Evolutionary conservation across 2,797 vertebrate genomes (phyloP).

Genomic region (Danio tinwini): DNA sequence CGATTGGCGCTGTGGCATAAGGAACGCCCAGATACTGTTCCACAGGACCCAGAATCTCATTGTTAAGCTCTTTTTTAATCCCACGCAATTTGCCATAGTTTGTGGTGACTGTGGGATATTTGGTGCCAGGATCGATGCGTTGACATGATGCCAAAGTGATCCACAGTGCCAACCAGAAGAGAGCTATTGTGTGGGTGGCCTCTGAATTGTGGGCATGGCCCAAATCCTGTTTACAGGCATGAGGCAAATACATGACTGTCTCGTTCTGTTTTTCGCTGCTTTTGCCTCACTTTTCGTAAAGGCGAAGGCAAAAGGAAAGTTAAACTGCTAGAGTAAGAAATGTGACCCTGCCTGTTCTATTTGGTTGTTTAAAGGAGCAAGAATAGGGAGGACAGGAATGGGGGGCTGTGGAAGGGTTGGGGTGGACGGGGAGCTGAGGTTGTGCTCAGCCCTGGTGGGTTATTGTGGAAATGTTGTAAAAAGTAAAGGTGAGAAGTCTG

Average conservation of each 20-base stretch:
- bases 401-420: conserved; percentile 20
- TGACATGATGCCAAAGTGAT: conserved; percentile 73
- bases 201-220: conserved; percentile 54
- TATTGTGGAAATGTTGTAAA: conserved; percentile 44
- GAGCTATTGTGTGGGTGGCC: conserved; percentile 65
- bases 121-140: conserved; percentile 78
- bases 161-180: conserved; percentile 73
- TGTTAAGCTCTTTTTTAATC: conserved; percentile 90
- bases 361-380: conserved; percentile 26
- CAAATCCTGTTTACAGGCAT: conserved; percentile 58
- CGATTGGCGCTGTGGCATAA: conserved; percentile 89
- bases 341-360: conserved; percentile 18
- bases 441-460: conserved; percentile 61
- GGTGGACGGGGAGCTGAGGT: conserved; percentile 49
- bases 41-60: conserved; percentile 91
- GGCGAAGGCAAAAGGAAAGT: conserved; percentile 21
- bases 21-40: conserved; percentile 92
- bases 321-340: conserved; percentile 15
- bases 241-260: conserved; percentile 67
- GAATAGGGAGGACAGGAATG: conserved; percentile 28
- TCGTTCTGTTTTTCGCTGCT: conserved; percentile 47
- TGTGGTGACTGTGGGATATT: conserved; percentile 87
- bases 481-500: conserved; percentile 71
- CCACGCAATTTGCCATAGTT: conserved; percentile 90
- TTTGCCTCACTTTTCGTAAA: background rate